Evolutionary conservation across 2,797 vertebrate genomes (phyloP), one percentile per base, ranked within the genome.

Genomic region (Erithacus rubecula): DNA sequence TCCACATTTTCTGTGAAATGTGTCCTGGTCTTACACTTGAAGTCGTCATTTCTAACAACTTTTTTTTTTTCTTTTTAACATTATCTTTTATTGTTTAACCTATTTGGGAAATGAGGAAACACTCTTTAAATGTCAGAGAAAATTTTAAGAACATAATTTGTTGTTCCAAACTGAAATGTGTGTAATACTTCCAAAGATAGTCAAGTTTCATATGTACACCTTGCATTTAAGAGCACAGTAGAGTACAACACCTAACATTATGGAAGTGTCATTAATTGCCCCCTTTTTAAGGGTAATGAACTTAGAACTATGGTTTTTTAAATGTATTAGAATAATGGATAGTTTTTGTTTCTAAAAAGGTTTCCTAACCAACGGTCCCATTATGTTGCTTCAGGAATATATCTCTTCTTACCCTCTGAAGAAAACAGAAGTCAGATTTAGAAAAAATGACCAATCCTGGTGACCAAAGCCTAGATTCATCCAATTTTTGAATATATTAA

Each of bases 1-100:
- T 96, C 84, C 87, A 95, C 49, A 77, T 80, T 94, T 96, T 95
- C 81, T 96, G 64, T 94, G 87, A 94, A 93, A 86, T 70, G 51
- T 32, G 15, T 89, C 79, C 49, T 60, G 51, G 21, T 72, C 82
- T 82, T 68, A 93, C 81, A 94, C 69, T 65, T 94, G 84, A 93
- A 41, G 49, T 92, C 86, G 65, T 89, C 8, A 75, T 94, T 97
- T 94, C 84, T 90, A 87, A 81, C 23, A 76, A 32, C 83, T 44
- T 39, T 85, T 44, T 39, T 76, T 86, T 83, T 91, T 97, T 87
- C 47, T 93, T 91, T 88, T 71, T 95, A 76, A 92, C 46, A 70
- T 87, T 95, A 65, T 52, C 87, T 89, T 87, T 87, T 89, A 11
- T 44, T 95, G 44, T 94, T 96, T 85, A 80, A 91, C n/a, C 49